Base-by-base conservation (phyloP, 2,888 invertebrate genomes). In the Timema podura region DNA sequence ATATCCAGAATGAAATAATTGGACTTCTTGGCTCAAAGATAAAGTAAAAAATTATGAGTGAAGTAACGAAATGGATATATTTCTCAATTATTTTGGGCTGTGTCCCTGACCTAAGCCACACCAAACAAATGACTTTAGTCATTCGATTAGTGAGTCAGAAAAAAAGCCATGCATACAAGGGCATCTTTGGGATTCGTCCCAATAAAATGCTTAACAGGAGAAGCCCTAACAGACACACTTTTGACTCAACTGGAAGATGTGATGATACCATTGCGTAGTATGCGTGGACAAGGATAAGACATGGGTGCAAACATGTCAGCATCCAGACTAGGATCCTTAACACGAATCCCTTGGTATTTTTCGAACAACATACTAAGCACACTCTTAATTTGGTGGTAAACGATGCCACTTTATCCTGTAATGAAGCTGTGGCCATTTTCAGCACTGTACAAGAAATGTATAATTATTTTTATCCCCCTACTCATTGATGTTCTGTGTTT, bases 401-500 rank as follows among this genome's bases (percentile, higher is more conserved):
- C 44, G 59, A 59, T 16, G 59, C 59, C 44, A 44, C 59, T 59
- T 44, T 59, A 15, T 6, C 59, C 59, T 59, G 16, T 44, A 59
- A 59, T 16, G 59, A 59, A 16, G 59, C 59, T 59, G 59, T 59
- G 10, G 44, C 16, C 30, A 8, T 59, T 59, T 59, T 59, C 5
- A 44, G 59, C 59, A 59, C 30, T 59, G 16, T 59, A 6, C 30
- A 59, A 59, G 59, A 59, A 59, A 11, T 59, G 9, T 59, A n/a
- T n/a, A 59, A 15, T 59, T 59, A 15, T 15, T 59, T 59, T 59
- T 59, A 16, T 6, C 5, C 9, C 15, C 44, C 59, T 59, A 16
- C 16, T 59, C 59, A 59, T 59, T 44, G 15, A 59, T 59, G 59
- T 16, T 59, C 30, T 59, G 59, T 59, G 59, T 11, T 16, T 44